phyloP scores from a whole-genome alignment of 2,888 invertebrate species.

The Hydrotaea diabolus region DNA sequence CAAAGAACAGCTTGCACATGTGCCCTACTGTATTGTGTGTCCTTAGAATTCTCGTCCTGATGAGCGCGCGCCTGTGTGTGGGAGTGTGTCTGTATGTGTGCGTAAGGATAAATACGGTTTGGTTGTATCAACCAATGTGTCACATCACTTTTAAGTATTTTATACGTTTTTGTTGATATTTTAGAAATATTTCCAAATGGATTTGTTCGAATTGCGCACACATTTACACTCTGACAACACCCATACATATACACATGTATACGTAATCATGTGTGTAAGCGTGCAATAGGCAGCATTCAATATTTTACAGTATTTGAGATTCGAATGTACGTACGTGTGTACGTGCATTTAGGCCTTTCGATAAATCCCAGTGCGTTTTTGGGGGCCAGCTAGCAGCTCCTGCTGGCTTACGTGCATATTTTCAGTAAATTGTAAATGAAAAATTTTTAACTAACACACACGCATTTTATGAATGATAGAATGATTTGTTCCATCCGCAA shows the following conservation, averaged over 20 bases:
- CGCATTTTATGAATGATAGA: neutral
- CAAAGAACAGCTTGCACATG: neutral
- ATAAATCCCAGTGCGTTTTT: neutral
- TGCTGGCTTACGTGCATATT: neutral
- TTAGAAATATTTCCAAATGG: slow-evolving; percentile 53
- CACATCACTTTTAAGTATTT: slow-evolving; percentile 66
- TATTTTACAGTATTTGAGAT: slow-evolving; percentile 20
- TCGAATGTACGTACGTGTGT: neutral
- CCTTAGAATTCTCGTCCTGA: no score
- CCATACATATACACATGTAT: neutral
- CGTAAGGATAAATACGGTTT: slow-evolving; percentile 50
- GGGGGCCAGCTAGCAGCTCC: neutral
- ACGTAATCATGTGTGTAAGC: neutral
- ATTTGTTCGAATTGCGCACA: slow-evolving; percentile 39
- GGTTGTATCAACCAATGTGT: slow-evolving; percentile 64
- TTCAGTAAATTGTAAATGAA: slow-evolving; percentile 4
- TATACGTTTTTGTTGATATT: slow-evolving; percentile 63
- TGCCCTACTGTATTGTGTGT: neutral
- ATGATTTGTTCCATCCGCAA: neutral
- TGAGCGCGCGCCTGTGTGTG: slow-evolving; percentile 28
- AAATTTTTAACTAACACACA: neutral
- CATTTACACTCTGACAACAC: slow-evolving; percentile 47
- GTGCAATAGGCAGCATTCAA: neutral
- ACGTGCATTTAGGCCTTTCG: neutral
- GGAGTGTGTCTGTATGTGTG: slow-evolving; percentile 1